Conservation (phyloP, 2,113 vertebrate species). For the Mobula birostris region DNA sequence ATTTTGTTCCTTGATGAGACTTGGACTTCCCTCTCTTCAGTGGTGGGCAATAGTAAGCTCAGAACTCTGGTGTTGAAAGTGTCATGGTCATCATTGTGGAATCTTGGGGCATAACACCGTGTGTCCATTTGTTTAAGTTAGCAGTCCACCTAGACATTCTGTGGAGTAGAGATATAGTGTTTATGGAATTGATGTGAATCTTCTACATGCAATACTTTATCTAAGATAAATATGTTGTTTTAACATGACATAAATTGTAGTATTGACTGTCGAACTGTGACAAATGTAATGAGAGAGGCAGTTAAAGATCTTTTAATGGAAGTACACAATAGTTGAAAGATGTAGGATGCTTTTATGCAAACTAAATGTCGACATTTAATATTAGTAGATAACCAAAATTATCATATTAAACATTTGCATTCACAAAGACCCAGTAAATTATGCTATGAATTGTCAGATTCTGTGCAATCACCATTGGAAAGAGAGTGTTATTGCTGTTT, state of each 20-base stretch:
- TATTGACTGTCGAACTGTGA: background rate
- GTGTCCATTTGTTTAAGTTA: background rate
- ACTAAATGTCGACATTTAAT: background rate
- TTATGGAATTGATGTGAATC: background rate
- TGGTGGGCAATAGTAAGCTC: no score
- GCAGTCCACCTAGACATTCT: background rate
- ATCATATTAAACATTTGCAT: background rate
- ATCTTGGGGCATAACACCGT: no score
- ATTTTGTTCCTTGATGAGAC: no score
- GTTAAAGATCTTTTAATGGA: background rate
- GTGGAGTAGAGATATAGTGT: background rate
- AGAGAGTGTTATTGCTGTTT: background rate
- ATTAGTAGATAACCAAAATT: background rate
- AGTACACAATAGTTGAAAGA: background rate
- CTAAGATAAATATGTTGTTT: background rate
- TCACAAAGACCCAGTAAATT: background rate
- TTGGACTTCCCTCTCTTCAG: no score
- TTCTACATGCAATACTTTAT: background rate
- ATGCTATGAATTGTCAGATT: background rate
- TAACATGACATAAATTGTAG: background rate
- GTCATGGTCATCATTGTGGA: no score
- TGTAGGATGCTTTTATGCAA: background rate
- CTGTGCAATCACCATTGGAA: background rate
- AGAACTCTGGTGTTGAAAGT: no score
- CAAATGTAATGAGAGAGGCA: background rate